Base-by-base conservation (phyloP, 2,113 vertebrate species). In the Callionymus lyra region DNA sequence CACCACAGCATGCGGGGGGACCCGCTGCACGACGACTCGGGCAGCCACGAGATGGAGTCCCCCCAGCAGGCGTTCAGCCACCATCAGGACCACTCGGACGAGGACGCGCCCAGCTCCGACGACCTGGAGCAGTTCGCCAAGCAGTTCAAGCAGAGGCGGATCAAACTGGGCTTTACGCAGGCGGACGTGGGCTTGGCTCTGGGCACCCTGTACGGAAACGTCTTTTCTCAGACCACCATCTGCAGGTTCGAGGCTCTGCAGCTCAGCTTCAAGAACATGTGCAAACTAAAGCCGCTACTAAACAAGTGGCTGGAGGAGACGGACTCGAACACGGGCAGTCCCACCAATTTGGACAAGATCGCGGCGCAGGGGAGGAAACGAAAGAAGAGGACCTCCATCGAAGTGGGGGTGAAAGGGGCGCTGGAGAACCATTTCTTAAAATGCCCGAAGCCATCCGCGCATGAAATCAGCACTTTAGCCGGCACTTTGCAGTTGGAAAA, bases 231-330 rank as follows among this genome's bases (percentile, higher is more conserved):
- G 79, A 97, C 94, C 54, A 95, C 94, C 36, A 98, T 97, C 87
- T 98, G 94, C 89, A 89, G 93, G 71, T 98, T 97, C 82, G 94
- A 98, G 86, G 94, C 94, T 58, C 87, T 98, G 82, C 94, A 98
- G 80, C 90, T 98, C 56, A 94, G 91, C 86, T 94, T 94, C 87
- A 94, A 94, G 83, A 98, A 97, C 87, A 95, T 93, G 91, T 95
- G 92, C 84, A 95, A 95, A 84, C 90, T 95, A 64, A 94, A 94
- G 80, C 92, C 91, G 37, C 86, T 94, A 44, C 85, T 96, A 78
- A 95, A 94, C 90, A 97, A 97, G 87, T 98, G 94, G 94, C 88
- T 98, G 79, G 93, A 98, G 88, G 94, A 98, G 87, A 94, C 93
- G 76, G 94, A 97, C 87, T 94, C 94, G 14, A 90, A 90, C 84